phyloP scores from a whole-genome alignment of 1,140 invertebrate species.

The Drosophila kikkawai region DNA sequence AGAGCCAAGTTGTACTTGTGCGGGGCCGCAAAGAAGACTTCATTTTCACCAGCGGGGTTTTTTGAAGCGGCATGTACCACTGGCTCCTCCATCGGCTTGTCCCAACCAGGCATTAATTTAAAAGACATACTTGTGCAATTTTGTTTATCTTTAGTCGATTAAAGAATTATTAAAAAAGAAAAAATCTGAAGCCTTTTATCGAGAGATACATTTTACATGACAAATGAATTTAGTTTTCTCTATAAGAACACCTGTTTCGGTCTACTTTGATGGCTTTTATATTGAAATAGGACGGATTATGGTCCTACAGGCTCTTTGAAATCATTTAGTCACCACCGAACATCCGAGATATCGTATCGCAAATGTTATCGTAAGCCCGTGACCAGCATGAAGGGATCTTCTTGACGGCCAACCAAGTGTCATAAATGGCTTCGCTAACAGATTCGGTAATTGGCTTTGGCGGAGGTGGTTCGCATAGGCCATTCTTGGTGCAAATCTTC shows the following conservation, averaged over 20 bases:
- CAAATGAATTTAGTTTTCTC: background rate
- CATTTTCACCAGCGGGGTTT: background rate
- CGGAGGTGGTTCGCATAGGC: slow-evolving; percentile 4
- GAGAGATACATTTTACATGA: background rate
- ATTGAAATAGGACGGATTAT: background rate
- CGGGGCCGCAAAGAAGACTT: slow-evolving; percentile 10
- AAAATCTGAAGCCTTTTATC: background rate
- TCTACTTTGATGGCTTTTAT: slow-evolving; percentile 6
- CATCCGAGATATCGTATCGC: slow-evolving; percentile 1
- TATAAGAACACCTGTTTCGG: background rate
- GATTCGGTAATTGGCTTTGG: slow-evolving; percentile 38
- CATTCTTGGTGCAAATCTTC: slow-evolving; percentile 21
- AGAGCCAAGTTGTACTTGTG: slow-evolving; percentile 35
- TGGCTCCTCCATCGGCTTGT: background rate
- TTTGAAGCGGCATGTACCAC: background rate
- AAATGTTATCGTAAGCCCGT: background rate
- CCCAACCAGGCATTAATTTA: slow-evolving; percentile 22
- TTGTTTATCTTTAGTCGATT: background rate
- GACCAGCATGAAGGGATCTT: slow-evolving; percentile 39
- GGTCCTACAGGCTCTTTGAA: background rate
- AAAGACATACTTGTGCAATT: slow-evolving; percentile 14
- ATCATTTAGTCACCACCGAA: background rate
- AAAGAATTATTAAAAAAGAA: background rate
- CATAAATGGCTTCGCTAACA: slow-evolving; percentile 46
- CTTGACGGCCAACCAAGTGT: slow-evolving; percentile 25